Base-by-base conservation (phyloP, 2,888 invertebrate genomes). In the Agrypnus murinus region DNA sequence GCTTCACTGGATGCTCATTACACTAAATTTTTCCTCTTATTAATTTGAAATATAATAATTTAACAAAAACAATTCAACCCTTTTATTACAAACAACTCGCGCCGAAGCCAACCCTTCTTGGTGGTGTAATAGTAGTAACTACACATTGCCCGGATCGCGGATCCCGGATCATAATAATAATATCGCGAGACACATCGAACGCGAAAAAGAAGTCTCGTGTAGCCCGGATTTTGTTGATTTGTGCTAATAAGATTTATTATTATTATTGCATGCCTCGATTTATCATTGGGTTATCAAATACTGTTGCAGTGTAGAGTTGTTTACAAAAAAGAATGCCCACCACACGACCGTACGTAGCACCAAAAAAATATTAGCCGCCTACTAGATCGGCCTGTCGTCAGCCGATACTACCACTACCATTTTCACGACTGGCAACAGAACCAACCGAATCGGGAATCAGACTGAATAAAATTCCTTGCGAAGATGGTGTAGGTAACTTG, bases 1-100 rank as follows among this genome's bases (percentile, higher is more conserved):
- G 50, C 60, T 50, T 72, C 69, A 69, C 65, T 62, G 38, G 55
- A 62, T 65, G 46, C 62, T 65, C 69, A 72, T 65, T 57, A 45
- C 72, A 65, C 59, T 38, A 57, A 34, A 43, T 43, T 34, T 60
- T 59, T 50, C n/a, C n/a, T n/a, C n/a, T 25, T 25, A 25, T 25
- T 25, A 25, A 25, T 25, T 25, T n/a, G n/a, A n/a, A n/a, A n/a
- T n/a, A n/a, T n/a, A n/a, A n/a, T n/a, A n/a, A n/a, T n/a, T n/a
- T n/a, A n/a, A n/a, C n/a, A n/a, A n/a, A 25, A 25, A 25, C 25
- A n/a, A n/a, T 53, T 45, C 67, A 50, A 32, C 40, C 53, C 50
- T 60, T n/a, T 62, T 36, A 65, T 17, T 50, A n/a, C n/a, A n/a
- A n/a, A n/a, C n/a, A 65, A 59, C 36, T 63, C 38, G 59, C 69